Evolutionary conservation across 2,797 vertebrate species (phyloP).

Genomic region (Pangasius sanitwongsei): DNA sequence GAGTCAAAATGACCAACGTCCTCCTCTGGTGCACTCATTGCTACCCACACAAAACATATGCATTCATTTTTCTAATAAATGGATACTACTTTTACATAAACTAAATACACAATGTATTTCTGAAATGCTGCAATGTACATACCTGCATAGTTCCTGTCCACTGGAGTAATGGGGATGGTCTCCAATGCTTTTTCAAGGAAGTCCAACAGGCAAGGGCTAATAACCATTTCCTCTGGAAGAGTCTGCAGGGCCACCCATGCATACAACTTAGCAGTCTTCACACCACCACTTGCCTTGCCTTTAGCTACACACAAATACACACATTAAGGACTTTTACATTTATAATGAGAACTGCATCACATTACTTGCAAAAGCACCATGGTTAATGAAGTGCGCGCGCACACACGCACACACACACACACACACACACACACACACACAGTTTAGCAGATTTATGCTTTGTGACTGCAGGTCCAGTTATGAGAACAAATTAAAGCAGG

Average conservation of each 20-base stretch:
- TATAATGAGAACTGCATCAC: not conserved
- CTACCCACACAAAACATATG: constrained; percentile 61
- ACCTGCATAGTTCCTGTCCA: constrained; percentile 91
- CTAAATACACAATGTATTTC: not conserved
- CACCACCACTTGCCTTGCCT: constrained; percentile 88
- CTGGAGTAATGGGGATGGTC: constrained; percentile 97
- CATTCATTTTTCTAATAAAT: not conserved
- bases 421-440: not conserved
- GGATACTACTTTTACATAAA: not conserved
- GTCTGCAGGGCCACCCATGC: constrained; percentile 99
- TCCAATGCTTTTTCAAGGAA: constrained; percentile 97
- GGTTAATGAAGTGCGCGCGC: not conserved
- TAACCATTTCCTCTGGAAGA: constrained; percentile 98
- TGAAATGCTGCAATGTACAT: constrained; percentile 31
- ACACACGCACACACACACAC: not conserved
- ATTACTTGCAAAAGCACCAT: not conserved
- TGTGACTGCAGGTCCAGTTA: not conserved
- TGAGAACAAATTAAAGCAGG: not conserved
- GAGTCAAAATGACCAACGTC: constrained; percentile 97
- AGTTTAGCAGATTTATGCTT: not conserved
- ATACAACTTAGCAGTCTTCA: constrained; percentile 95
- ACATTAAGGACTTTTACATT: constrained; percentile 6
- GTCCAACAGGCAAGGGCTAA: constrained; percentile 94
- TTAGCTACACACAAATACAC: constrained; percentile 80
- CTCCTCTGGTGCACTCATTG: constrained; percentile 90